These are phyloP conservation scores for Myripristis murdjan DNA, from an alignment of 2,797 vertebrate species.

Conservation along the genomic window DNA sequence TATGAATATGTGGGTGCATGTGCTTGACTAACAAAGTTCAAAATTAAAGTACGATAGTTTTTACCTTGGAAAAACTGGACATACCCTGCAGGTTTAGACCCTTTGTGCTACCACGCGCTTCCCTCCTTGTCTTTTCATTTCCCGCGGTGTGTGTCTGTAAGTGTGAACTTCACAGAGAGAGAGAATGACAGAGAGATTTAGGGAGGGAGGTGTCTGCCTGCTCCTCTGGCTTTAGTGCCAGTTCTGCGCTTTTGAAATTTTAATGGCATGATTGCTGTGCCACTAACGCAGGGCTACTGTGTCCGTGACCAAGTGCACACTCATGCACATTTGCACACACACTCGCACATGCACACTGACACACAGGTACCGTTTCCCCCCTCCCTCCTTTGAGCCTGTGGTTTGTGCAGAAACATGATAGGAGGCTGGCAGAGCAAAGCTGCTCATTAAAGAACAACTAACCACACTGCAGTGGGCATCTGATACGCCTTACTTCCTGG, in stretches of 20 bases:
- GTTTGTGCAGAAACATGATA: conserved; percentile 64
- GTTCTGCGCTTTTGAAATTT: conserved; percentile 68
- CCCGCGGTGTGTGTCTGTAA: background rate
- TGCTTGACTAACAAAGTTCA: background rate
- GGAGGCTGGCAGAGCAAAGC: conserved; percentile 41
- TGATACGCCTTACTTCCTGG: conserved; percentile 63
- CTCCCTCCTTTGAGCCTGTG: conserved; percentile 48
- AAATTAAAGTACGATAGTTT: background rate
- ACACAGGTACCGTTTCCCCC: conserved; percentile 69
- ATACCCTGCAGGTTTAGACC: background rate
- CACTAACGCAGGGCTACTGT: conserved; percentile 33
- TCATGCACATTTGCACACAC: conserved; percentile 25
- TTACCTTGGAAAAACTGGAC: background rate
- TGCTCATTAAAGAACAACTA: conserved; percentile 77
- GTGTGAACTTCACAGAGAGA: conserved; percentile 14
- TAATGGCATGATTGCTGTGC: conserved; percentile 57
- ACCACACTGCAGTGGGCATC: conserved; percentile 48
- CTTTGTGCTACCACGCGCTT: background rate
- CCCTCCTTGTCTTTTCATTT: background rate
- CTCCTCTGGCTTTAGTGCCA: conserved; percentile 34
- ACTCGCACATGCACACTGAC: conserved; percentile 28
- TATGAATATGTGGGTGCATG: background rate
- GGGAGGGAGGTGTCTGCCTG: conserved; percentile 12
- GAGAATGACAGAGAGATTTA: conserved; percentile 1
- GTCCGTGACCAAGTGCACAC: conserved; percentile 48